Percentiles rank a stretch among this genome's conserved stretches.
These are phyloP conservation scores for Porites divaricata DNA, from an alignment of 92 coral and sea anemone genomes.

Conservation along the genomic window DNA sequence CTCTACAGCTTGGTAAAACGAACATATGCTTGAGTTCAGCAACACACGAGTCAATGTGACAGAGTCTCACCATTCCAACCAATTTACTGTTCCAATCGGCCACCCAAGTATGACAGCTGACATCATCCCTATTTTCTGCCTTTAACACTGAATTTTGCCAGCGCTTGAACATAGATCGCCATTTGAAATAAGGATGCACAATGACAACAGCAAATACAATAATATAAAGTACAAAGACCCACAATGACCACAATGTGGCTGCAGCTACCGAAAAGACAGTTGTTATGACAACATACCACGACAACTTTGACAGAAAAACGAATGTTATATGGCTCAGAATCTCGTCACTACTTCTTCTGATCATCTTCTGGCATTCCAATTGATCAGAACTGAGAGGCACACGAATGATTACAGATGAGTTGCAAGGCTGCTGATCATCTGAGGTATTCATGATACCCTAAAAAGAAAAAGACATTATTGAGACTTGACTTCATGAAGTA, in stretches of 20 bases:
- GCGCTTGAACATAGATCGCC: conserved; percentile 29
- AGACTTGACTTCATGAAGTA: too few species aligned
- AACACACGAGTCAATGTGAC: conserved; percentile 10
- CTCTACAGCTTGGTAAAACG: conserved; percentile 33
- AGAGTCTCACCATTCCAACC: conserved; percentile 72
- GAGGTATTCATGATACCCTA: too few species aligned
- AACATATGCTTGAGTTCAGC: conserved; percentile 66
- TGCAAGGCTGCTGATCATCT: too few species aligned
- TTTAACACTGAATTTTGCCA: conserved; percentile 45
- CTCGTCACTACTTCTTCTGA: conserved; percentile 52
- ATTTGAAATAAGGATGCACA: conserved; percentile 48
- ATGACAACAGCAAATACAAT: conserved; percentile 38
- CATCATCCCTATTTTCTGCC: conserved; percentile 56
- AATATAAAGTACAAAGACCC: conserved; percentile 52
- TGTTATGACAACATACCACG: conserved; percentile 44
- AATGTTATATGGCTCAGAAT: conserved; percentile 26
- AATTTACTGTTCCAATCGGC: conserved; percentile 61
- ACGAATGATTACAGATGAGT: conserved; percentile 47
- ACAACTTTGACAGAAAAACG: conserved; percentile 44
- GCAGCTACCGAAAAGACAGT: conserved; percentile 43
- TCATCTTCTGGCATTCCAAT: conserved; percentile 55
- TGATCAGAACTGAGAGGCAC: conserved; percentile 62
- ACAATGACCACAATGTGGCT: conserved; percentile 51
- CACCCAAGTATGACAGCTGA: conserved; percentile 63
- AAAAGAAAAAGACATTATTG: too few species aligned